A percentile compares a stretch with the other conserved stretches of the same genome.
These are phyloP conservation scores for Tricholauxania praeusta DNA, from an alignment of 2,888 invertebrate genomes.

Conservation along the genomic window DNA sequence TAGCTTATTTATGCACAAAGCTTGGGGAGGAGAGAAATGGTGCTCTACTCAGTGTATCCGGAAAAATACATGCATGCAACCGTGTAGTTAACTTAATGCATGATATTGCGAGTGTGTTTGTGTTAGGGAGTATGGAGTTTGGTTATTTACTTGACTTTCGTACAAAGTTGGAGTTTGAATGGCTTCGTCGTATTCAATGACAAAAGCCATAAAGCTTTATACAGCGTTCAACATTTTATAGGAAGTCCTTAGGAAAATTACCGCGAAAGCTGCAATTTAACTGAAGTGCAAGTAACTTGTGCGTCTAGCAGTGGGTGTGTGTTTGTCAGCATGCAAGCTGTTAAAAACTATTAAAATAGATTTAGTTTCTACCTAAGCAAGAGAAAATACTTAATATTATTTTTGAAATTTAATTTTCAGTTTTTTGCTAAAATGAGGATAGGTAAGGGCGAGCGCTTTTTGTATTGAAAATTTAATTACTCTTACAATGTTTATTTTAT, in stretches of 20 bases:
- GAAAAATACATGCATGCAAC: slow-evolving; percentile 21
- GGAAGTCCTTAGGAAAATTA: slow-evolving; percentile 15
- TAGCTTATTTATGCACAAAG: neutral
- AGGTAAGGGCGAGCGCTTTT: no score
- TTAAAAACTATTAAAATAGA: no score
- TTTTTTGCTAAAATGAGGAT: no score
- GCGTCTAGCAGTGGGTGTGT: slow-evolving; percentile 6
- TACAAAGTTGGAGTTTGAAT: slow-evolving; percentile 3
- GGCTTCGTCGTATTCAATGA: slow-evolving; percentile 22
- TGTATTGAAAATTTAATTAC: no score
- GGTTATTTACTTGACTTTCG: neutral
- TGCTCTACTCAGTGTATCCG: neutral
- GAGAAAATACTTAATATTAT: no score
- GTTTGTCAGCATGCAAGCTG: slow-evolving; percentile 9
- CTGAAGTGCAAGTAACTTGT: slow-evolving; percentile 6
- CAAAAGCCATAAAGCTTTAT: slow-evolving; percentile 19
- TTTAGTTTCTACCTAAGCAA: no score
- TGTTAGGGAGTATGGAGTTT: slow-evolving; percentile 10
- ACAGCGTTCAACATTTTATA: neutral
- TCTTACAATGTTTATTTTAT: no score
- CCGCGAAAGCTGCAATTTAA: slow-evolving; percentile 4
- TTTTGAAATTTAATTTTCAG: no score
- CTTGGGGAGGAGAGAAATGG: neutral
- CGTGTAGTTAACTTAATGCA: slow-evolving; percentile 26
- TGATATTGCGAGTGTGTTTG: neutral